Conservation (phyloP, 2,113 vertebrate genomes). For the human (Homo sapiens) region DNA sequence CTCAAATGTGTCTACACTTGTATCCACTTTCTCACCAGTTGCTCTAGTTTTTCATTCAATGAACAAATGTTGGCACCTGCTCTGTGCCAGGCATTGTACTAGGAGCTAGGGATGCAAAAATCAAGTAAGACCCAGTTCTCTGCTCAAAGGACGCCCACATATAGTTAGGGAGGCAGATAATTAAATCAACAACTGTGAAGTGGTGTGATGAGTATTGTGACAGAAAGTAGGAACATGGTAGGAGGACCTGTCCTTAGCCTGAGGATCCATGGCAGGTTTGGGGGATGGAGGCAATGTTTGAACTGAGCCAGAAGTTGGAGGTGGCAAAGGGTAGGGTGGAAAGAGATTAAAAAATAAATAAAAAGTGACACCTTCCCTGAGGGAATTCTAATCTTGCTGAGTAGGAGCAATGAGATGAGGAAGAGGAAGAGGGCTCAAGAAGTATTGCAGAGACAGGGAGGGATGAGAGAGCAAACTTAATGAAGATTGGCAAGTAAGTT, state of each 20-base stretch:
- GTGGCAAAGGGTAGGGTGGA: background rate
- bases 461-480: background rate
- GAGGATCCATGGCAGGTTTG: background rate
- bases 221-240: background rate
- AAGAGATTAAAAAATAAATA: constrained; percentile 21
- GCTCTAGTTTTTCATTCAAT: background rate
- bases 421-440: background rate
- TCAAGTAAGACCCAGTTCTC: background rate
- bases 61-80: background rate
- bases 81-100: background rate
- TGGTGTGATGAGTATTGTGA: background rate
- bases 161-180: background rate
- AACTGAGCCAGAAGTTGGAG: constrained; percentile 1
- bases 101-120: background rate
- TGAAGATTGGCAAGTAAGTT: background rate
- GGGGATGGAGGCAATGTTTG: background rate
- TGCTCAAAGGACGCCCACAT: background rate
- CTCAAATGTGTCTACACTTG: background rate
- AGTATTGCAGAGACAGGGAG: background rate
- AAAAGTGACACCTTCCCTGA: background rate
- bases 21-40: background rate
- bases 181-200: background rate
- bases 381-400: constrained; percentile 33
- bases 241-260: background rate
- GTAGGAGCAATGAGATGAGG: background rate